Evolutionary conservation across 2,797 vertebrate species (phyloP), one percentile per base, ranked within the genome.

Genomic region (Hydrolagus colliei): DNA sequence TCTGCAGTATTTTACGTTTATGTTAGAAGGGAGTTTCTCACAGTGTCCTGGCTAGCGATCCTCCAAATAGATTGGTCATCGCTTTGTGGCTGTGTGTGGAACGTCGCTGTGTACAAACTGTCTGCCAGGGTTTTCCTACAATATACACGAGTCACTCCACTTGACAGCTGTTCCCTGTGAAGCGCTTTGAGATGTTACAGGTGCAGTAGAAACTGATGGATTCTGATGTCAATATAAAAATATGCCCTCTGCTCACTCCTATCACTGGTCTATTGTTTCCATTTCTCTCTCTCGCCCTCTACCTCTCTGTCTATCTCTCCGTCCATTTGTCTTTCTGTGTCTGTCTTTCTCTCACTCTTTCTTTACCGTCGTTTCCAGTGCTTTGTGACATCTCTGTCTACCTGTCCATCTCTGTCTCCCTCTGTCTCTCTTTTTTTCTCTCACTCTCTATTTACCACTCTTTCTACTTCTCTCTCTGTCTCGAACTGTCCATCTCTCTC

Each of bases 361-460:
- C 0, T 0, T 87, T 86, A 5, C 0, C 16, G 41, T 5, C 0
- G 6, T 52, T 35, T 0, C 0, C 84, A 76, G 0, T 18, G 0
- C 35, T 86, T 87, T 86, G 0, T 9, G 86, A 67, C 0, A 0
- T 35, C 77, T 72, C 78, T 77, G 0, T 20, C 16, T 0, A 0
- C 32, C 41, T 9, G 1, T 0, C 0, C 13, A 85, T 86, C 0
- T 0, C 61, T 0, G 0, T 80, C 86, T 72, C 68, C 67, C 10
- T 16, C 4, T 5, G n/a, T 41, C 27, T 10, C 9, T 11, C 7
- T 7, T 63, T 18, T 27, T 52, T 2, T 18, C 73, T 18, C 18
- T 4, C 27, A 14, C 35, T 68, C 22, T 71, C 14, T 12, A 32
- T 73, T 8, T 11, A 52, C 76, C 20, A 16, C 75, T 76, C 68